Base-by-base conservation (phyloP, 2,888 invertebrate species). In the Beris chalybata region DNA sequence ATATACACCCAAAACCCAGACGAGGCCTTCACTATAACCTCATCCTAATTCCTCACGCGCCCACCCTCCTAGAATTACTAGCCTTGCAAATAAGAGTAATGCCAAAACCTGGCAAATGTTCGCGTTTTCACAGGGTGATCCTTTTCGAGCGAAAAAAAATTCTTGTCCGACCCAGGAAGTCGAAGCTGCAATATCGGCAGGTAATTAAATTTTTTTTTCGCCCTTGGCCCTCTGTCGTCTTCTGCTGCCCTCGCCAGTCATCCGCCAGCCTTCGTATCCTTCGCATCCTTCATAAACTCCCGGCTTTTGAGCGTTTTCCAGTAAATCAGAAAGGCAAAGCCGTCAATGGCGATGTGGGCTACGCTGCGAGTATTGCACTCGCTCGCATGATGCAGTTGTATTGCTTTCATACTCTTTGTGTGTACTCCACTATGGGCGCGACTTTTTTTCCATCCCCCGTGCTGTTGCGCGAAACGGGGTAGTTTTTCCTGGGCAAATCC, bases 161-260 rank as follows among this genome's bases (percentile, higher is more conserved):
- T 50, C 52, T 50, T 58, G 55, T 64, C 64, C 64, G 54, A 63
- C 57, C 64, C 64, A 64, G 57, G 63, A 67, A 67, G 64, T 57
- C 64, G 58, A 54, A 45, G 54, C 65, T 58, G 59, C 64, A 65
- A 64, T 65, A 67, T 67, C 64, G 59, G 64, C 67, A 67, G 67
- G 67, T 67, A 67, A 67, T 67, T 67, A 67, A 67, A 67, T 67
- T 67, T 65, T 67, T 67, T 65, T 67, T 67, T 59, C 59, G 64
- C 67, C 59, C 65, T 67, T 65, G 64, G 67, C 65, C 67, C 59
- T 59, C 67, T 56, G 48, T 22, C 22, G 22, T 22, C 22, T 22
- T 22, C 22, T 64, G 30, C 55, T 31, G 30, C 38, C 38, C 38
- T 22, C 22, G 22, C 38, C 7, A 38, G 38, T 38, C 5, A 38